Evolutionary conservation across 1,140 invertebrate genomes (phyloP).

Genomic region (Drosophila willistoni): DNA sequence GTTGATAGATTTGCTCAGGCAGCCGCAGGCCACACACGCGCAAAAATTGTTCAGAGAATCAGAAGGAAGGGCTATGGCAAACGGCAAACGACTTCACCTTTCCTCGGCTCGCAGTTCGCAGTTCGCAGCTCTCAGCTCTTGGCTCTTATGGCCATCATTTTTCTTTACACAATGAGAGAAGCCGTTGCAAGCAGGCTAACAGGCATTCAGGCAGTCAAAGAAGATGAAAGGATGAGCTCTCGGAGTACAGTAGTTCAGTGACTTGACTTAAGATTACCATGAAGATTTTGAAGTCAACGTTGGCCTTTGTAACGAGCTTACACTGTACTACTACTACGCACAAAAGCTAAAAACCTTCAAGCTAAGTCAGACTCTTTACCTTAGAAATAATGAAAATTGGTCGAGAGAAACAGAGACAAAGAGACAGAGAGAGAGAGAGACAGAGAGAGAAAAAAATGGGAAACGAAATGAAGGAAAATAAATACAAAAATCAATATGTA

Average conservation of each 20-base stretch:
- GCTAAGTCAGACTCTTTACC: conserved; percentile 3
- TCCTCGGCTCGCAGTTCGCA: background rate
- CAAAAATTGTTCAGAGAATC: conserved; percentile 26
- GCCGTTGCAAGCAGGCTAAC: conserved; percentile 1
- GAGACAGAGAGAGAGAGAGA: conserved; percentile 42
- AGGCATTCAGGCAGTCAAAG: conserved; percentile 4
- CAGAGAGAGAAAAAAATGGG: conserved; percentile 34
- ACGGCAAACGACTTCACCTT: conserved; percentile 13
- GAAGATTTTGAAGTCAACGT: background rate
- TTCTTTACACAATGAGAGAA: conserved; percentile 30
- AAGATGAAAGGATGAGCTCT: conserved; percentile 4
- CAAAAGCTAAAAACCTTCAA: conserved; percentile 12
- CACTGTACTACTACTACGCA: conserved; percentile 31
- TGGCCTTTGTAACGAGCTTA: background rate
- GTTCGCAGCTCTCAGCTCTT: conserved; percentile 38
- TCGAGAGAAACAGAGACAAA: conserved; percentile 29
- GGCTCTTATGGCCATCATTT: conserved; percentile 52
- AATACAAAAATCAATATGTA: conserved; percentile 81
- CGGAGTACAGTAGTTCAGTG: conserved; percentile 17
- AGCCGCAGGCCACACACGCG: conserved; percentile 76
- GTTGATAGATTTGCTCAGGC: conserved; percentile 69
- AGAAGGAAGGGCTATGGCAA: conserved; percentile 11
- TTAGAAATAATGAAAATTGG: conserved; percentile 49
- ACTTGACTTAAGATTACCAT: conserved; percentile 8
- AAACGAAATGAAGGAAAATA: conserved; percentile 51